Conservation (phyloP, 23 tunicate species). For the Oikopleura vanhoeffeni region DNA sequence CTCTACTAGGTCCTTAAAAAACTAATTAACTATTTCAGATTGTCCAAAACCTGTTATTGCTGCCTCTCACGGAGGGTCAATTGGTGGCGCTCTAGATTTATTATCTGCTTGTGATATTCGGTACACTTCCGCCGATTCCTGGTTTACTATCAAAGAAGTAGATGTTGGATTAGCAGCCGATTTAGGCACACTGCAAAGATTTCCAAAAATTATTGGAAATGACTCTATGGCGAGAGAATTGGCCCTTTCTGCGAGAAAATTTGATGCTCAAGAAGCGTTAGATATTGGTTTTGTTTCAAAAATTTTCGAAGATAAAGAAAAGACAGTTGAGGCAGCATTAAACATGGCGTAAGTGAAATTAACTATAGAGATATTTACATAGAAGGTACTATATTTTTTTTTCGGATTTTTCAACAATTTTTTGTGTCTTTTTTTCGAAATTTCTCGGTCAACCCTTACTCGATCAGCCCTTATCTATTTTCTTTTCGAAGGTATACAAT, state of each 20-base stretch:
- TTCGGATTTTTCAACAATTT: too few relatives aligned
- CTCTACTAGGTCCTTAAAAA: too few relatives aligned
- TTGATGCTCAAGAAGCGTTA: constrained; percentile 40
- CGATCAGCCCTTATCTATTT: too few relatives aligned
- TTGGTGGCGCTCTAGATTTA: constrained; percentile 77
- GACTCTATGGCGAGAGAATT: constrained; percentile 61
- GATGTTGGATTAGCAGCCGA: constrained; percentile 95
- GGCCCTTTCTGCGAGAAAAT: constrained; percentile 47
- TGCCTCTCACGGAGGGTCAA: constrained; percentile 65
- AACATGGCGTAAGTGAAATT: constrained; percentile 25
- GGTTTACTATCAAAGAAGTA: constrained; percentile 28
- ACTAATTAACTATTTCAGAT: too few relatives aligned
- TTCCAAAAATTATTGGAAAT: constrained; percentile 60
- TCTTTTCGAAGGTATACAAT: too few relatives aligned
- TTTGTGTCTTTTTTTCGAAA: too few relatives aligned
- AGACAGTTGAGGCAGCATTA: constrained; percentile 33
- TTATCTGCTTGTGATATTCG: constrained; percentile 88
- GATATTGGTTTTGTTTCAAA: constrained; percentile 61
- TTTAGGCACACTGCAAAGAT: constrained; percentile 63
- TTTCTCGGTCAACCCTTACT: too few relatives aligned
- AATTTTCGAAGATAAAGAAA: constrained; percentile 35
- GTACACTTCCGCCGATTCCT: neutral
- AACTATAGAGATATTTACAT: too few relatives aligned
- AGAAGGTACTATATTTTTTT: too few relatives aligned
- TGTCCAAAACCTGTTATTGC: constrained; percentile 67